Evolutionary conservation across 2,888 invertebrate species (phyloP).

Genomic region (Microchrysa polita): DNA sequence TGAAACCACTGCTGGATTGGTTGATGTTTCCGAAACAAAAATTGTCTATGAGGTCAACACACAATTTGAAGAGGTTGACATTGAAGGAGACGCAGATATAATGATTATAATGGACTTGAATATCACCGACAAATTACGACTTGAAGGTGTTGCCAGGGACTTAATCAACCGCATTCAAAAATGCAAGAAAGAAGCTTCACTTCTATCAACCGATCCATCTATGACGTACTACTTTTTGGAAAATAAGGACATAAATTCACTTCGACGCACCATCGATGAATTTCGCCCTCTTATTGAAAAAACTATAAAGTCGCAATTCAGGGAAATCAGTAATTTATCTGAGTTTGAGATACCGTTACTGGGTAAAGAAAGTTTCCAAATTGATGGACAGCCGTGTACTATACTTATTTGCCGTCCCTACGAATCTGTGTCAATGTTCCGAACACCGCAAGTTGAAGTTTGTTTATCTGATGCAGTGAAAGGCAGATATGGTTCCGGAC

Average conservation of each 20-base stretch:
- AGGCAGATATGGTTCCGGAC: slow-evolving; percentile 55
- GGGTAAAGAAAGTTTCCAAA: slow-evolving; percentile 54
- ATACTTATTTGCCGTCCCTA: slow-evolving; percentile 69
- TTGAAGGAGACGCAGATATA: slow-evolving; percentile 88
- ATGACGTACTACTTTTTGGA: slow-evolving; percentile 77
- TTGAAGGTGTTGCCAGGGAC: slow-evolving; percentile 95
- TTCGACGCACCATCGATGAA: slow-evolving; percentile 74
- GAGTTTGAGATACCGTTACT: neutral
- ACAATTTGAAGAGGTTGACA: slow-evolving; percentile 76
- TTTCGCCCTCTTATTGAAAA: slow-evolving; percentile 81
- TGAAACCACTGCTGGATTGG: slow-evolving; percentile 76
- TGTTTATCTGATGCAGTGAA: slow-evolving; percentile 54
- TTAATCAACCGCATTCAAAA: slow-evolving; percentile 96
- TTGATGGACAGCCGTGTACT: slow-evolving; percentile 66
- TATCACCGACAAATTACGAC: slow-evolving; percentile 87
- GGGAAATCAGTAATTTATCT: no score
- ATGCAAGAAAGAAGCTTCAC: slow-evolving; percentile 90
- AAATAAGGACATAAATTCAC: slow-evolving; percentile 65
- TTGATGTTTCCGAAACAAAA: slow-evolving; percentile 82
- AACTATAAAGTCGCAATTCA: slow-evolving; percentile 76
- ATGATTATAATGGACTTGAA: slow-evolving; percentile 89
- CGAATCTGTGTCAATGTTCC: slow-evolving; percentile 53
- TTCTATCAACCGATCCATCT: slow-evolving; percentile 92
- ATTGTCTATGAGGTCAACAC: slow-evolving; percentile 69
- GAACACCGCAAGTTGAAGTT: slow-evolving; percentile 57